These are phyloP conservation scores for Cephus sareptanus DNA, from an alignment of 2,888 invertebrate genomes.

Conservation along the genomic window DNA sequence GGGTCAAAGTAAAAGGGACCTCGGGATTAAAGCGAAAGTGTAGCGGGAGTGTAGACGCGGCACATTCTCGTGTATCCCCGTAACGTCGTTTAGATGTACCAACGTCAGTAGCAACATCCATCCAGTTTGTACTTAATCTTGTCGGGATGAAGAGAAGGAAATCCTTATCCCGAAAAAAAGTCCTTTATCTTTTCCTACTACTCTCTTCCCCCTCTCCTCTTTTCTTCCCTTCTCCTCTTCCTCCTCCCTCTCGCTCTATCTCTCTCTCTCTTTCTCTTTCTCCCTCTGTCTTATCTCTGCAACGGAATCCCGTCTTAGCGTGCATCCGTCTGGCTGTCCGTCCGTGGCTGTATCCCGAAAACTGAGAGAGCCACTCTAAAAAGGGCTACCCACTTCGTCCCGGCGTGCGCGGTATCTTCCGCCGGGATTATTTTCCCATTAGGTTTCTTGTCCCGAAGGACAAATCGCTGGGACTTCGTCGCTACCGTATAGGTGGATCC, in stretches of 20 bases:
- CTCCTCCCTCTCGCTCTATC: not conserved
- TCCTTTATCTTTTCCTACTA: not conserved
- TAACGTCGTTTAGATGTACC: not conserved
- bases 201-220: not conserved
- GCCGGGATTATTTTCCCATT: constrained; percentile 60
- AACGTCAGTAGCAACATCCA: not conserved
- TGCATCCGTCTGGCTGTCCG: not conserved
- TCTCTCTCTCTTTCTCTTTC: not conserved
- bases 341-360: not conserved
- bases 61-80: not conserved
- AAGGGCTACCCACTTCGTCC: not conserved
- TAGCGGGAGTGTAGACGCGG: not conserved
- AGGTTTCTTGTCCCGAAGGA: constrained; percentile 49
- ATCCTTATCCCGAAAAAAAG: not conserved
- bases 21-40: not conserved
- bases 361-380: not conserved
- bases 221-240: not conserved
- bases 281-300: constrained; percentile 17
- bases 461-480: constrained; percentile 44
- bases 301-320: constrained; percentile 19
- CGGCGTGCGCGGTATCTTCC: not conserved
- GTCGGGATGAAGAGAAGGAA: not conserved
- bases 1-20: not conserved
- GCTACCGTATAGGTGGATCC: not conserved
- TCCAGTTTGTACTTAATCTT: not conserved